These are phyloP conservation scores for Graptemys geographica DNA, from an alignment of 2,797 vertebrate genomes.

Conservation along the genomic window DNA sequence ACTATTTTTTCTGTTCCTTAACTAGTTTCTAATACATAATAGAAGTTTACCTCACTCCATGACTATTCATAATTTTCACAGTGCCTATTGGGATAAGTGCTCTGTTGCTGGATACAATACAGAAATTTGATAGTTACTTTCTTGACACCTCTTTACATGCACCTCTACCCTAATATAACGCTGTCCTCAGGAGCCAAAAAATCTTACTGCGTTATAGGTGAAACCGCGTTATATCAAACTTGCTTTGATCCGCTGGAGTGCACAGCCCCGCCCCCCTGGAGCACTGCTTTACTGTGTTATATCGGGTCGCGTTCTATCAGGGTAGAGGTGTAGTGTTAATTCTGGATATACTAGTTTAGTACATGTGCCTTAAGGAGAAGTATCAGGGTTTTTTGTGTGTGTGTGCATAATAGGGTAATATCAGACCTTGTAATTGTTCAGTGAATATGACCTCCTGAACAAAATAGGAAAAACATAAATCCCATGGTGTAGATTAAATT, in stretches of 20 bases:
- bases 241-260: too few relatives aligned
- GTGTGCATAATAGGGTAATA: conserved; percentile 16
- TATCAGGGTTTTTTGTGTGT: not conserved
- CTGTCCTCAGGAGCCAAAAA: too few relatives aligned
- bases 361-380: not conserved
- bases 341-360: not conserved
- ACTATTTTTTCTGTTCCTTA: not conserved
- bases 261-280: too few relatives aligned
- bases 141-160: fast-evolving
- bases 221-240: too few relatives aligned
- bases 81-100: not conserved
- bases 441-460: conserved; percentile 42
- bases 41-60: not conserved
- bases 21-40: not conserved
- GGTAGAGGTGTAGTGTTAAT: not conserved
- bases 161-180: too few relatives aligned
- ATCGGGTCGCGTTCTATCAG: too few relatives aligned
- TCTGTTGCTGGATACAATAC: not conserved
- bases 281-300: too few relatives aligned
- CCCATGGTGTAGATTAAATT: conserved; percentile 33
- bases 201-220: too few relatives aligned
- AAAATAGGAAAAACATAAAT: conserved; percentile 39
- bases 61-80: not conserved
- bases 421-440: conserved; percentile 36
- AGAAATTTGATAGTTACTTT: not conserved